phyloP scores from a whole-genome alignment of 2,113 vertebrate species.

The Calyptomena viridis region DNA sequence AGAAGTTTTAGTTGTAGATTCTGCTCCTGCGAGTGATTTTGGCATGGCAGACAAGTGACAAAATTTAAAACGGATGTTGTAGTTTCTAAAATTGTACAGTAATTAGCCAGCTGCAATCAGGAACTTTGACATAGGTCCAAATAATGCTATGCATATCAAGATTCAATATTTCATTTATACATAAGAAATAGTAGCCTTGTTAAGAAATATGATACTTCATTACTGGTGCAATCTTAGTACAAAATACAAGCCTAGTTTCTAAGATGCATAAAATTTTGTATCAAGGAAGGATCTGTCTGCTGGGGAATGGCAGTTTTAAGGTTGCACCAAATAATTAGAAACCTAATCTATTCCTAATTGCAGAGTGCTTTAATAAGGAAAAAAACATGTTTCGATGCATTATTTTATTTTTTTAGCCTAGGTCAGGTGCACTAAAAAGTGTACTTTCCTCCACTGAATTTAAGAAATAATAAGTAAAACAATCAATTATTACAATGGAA shows the following conservation, averaged over 20 bases:
- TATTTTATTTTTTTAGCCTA: not conserved
- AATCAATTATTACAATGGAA: not conserved
- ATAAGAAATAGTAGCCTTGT: not conserved
- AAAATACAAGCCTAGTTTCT: not conserved
- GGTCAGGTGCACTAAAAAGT: not conserved
- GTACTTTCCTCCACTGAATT: not conserved
- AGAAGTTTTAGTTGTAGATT: not conserved
- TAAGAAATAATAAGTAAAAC: not conserved
- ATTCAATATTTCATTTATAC: not conserved
- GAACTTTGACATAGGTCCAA: not conserved
- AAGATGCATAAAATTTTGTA: not conserved
- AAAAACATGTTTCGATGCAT: not conserved
- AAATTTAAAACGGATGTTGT: not conserved
- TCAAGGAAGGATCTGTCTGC: not conserved
- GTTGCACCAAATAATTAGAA: not conserved
- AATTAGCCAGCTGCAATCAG: not conserved
- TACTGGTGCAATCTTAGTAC: not conserved
- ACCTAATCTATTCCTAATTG: not conserved
- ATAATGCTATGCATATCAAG: not conserved
- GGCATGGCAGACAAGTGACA: not conserved
- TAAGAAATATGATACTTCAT: not conserved
- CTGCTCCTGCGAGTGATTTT: not conserved
- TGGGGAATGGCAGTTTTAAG: not conserved
- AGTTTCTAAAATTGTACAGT: not conserved
- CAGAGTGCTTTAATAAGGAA: not conserved